Conservation (phyloP, 2,888 invertebrate genomes). For the Ectemnius lituratus region DNA sequence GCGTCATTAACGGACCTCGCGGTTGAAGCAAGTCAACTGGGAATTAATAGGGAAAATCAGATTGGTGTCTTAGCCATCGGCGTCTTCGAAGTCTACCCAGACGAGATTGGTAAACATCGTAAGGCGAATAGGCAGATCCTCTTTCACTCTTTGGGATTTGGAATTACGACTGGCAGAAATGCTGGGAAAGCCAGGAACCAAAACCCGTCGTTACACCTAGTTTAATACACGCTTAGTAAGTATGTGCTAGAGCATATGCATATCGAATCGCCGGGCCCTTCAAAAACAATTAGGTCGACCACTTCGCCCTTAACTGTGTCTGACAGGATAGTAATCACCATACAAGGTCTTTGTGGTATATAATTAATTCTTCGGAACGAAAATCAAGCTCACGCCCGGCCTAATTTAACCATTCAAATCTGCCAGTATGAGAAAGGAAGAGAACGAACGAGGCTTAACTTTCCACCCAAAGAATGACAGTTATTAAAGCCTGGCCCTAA, state of each 20-base stretch:
- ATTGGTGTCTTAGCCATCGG: too few relatives aligned
- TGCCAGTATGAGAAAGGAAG: neutral
- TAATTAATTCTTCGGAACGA: neutral
- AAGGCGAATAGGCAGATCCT: too few relatives aligned
- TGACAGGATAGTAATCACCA: neutral
- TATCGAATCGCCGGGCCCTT: neutral
- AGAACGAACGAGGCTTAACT: neutral
- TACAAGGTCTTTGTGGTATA: neutral
- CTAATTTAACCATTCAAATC: neutral
- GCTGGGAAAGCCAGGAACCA: too few relatives aligned
- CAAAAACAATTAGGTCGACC: neutral
- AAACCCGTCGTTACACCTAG: too few relatives aligned
- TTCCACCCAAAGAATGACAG: neutral
- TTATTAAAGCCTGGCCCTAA: neutral
- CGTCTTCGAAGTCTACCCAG: too few relatives aligned
- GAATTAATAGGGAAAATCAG: too few relatives aligned
- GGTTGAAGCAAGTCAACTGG: too few relatives aligned
- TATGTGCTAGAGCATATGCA: neutral
- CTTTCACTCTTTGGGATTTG: too few relatives aligned
- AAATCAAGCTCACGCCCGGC: neutral
- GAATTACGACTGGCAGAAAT: too few relatives aligned
- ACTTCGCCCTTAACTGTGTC: neutral
- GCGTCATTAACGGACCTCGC: too few relatives aligned
- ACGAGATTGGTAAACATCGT: too few relatives aligned
- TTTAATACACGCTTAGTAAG: too few relatives aligned